Conservation (phyloP, 2,888 invertebrate species). For the Metallyticus violacea region DNA sequence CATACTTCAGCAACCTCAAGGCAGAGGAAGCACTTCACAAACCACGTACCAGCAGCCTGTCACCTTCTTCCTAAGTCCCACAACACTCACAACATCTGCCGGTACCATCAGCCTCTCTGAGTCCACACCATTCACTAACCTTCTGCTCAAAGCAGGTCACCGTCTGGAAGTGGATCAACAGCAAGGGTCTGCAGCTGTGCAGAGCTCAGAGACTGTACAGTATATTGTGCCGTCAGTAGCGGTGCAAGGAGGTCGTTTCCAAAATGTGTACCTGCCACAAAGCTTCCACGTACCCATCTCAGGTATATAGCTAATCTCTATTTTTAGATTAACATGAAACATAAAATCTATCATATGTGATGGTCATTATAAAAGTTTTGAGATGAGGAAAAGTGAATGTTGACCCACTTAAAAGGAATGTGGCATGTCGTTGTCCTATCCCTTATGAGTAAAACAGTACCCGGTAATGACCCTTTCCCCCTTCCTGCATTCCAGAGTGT, state of each 20-base stretch:
- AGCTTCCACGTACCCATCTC: conserved; percentile 30
- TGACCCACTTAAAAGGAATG: no score
- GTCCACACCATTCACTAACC: conserved; percentile 33
- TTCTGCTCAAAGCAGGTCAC: conserved; percentile 33
- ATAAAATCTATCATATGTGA: no score
- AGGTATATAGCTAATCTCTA: neutral
- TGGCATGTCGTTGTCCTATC: no score
- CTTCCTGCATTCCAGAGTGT: no score
- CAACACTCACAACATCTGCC: conserved; percentile 20
- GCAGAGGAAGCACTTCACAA: neutral
- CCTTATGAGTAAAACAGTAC: no score
- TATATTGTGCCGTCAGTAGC: conserved; percentile 35
- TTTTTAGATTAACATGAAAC: no score
- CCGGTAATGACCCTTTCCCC: no score
- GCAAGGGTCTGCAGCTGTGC: neutral
- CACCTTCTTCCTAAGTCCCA: conserved; percentile 44
- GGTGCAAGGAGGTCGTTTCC: conserved; percentile 42
- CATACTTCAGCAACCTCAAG: conserved; percentile 22
- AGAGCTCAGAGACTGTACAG: conserved; percentile 35
- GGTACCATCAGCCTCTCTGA: conserved; percentile 29
- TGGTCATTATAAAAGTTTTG: no score
- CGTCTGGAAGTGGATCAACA: neutral
- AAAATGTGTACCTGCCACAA: conserved; percentile 48
- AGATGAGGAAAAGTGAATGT: no score
- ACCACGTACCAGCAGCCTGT: conserved; percentile 43